Conservation (phyloP, 2,888 invertebrate species). For the Acronicta alni region DNA sequence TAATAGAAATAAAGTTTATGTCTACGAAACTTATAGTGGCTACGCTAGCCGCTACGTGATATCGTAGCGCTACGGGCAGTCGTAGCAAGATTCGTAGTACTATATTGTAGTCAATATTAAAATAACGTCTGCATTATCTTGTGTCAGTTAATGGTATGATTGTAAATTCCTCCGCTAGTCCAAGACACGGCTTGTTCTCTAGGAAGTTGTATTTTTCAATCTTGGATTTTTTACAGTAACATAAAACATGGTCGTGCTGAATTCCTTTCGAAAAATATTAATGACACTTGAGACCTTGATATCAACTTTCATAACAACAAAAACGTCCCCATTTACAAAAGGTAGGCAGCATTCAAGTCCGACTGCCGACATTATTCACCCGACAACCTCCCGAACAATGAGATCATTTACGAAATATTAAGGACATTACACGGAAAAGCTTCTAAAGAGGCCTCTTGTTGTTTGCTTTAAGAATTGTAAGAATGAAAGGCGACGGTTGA, state of each 20-base stretch:
- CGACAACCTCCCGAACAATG: conserved; percentile 60
- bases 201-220: too few relatives aligned
- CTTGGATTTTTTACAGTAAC: too few relatives aligned
- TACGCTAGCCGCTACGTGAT: conserved; percentile 42
- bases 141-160: too few relatives aligned
- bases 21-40: conserved; percentile 28
- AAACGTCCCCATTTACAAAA: conserved; percentile 57
- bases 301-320: conserved; percentile 50
- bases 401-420: conserved; percentile 72
- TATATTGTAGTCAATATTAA: conserved; percentile 12
- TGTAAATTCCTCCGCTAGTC: too few relatives aligned
- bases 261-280: conserved; percentile 34
- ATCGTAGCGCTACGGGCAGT: conserved; percentile 43
- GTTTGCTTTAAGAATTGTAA: conserved; percentile 62
- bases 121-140: too few relatives aligned
- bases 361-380: conserved; percentile 58
- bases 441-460: conserved; percentile 64
- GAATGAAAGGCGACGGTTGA: conserved; percentile 50
- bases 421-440: conserved; percentile 73
- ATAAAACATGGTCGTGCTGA: conserved; percentile 8
- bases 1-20: conserved; percentile 8
- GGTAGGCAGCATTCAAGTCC: conserved; percentile 54
- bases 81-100: conserved; percentile 40
- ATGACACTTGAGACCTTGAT: conserved; percentile 39
- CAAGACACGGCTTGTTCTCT: too few relatives aligned